Evolutionary conservation across 2,888 invertebrate species (phyloP), one percentile per base, ranked within the genome.

Genomic region (Drosophila diplacantha): DNA sequence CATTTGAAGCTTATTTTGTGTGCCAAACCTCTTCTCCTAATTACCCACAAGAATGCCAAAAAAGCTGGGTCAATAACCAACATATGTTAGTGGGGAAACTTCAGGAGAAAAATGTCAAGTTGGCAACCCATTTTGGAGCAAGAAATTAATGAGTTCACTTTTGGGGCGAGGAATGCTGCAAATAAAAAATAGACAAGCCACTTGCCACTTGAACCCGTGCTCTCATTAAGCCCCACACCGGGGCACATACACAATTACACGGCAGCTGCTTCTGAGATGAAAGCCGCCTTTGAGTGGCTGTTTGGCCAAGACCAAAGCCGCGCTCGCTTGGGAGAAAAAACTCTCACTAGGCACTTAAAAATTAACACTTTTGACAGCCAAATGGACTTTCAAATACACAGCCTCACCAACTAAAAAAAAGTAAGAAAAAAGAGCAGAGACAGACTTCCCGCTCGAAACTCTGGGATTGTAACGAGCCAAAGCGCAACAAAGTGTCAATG

Each of bases 301-400:
- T 75, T 79, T 71, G 67, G 60, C 60, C 35, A 49, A 61, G 62
- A 71, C 62, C 61, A 58, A 63, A 47, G n/a, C 64, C 24, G 34
- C 26, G 56, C 47, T 47, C 24, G 44, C 34, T 60, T 69, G 64
- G 72, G 61, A 64, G 53, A 73, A 78, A 81, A 83, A 79, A 82
- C 81, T 81, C 84, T 81, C 83, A 76, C 81, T 84, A 75, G 74
- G 71, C 80, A 82, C 82, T 82, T 80, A 83, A 79, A 83, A 83
- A 80, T 81, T 81, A 84, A 81, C 83, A 77, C 84, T 84, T 82
- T 80, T 80, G 84, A 80, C 84, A 82, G 81, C 77, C 73, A 72
- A 81, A 79, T 80, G 84, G 80, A 82, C 84, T 82, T 81, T 81
- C 82, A 81, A 82, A 84, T 73, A 71, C 71, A 58, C 75, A 71